phyloP scores from a whole-genome alignment of 2,113 vertebrate species.

The Otus sunia region DNA sequence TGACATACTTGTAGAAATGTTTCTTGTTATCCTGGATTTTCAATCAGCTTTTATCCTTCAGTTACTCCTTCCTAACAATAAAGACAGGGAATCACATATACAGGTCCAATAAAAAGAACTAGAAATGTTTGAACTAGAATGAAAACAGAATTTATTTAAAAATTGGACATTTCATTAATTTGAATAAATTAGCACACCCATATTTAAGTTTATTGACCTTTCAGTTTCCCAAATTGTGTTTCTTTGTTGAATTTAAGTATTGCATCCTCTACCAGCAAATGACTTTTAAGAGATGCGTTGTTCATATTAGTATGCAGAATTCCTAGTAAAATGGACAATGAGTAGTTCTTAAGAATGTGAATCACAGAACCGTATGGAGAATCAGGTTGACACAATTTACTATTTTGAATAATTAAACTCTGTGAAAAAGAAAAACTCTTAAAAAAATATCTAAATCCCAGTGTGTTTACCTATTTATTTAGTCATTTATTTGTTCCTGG shows the following conservation, averaged over 20 bases:
- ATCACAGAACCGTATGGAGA: neutral
- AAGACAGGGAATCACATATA: neutral
- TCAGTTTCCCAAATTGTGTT: neutral
- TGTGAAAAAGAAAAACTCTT: neutral
- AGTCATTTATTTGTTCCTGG: neutral
- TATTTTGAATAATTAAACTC: neutral
- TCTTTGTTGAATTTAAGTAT: neutral
- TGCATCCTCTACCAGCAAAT: neutral
- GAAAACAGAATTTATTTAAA: neutral
- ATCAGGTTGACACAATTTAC: neutral
- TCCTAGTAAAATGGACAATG: neutral
- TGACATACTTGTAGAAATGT: too few species aligned
- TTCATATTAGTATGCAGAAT: neutral
- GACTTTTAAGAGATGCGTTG: neutral
- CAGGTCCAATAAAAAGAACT: neutral
- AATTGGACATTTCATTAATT: neutral
- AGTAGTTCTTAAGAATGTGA: neutral
- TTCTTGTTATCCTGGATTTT: too few species aligned
- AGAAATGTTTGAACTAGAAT: neutral
- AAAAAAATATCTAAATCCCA: neutral
- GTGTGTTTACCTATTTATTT: neutral
- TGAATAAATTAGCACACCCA: neutral
- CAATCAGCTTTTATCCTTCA: neutral
- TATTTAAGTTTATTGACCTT: neutral
- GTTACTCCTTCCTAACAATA: neutral